phyloP scores from a whole-genome alignment of 2,888 invertebrate genomes.

The Nycteola revayana region DNA sequence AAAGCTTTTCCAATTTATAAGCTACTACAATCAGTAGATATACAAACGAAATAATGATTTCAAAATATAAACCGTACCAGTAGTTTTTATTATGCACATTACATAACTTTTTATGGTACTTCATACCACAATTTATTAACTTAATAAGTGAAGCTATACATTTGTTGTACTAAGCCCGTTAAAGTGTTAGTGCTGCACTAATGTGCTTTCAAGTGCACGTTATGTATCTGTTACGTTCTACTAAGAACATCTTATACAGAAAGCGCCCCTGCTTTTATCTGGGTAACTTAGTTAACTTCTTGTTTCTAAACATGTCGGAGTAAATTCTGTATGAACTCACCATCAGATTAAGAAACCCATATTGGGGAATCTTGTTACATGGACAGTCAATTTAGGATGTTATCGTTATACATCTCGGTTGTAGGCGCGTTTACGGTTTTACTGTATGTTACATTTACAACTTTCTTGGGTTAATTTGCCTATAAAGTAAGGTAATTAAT shows the following conservation, averaged over 20 bases:
- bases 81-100: too few relatives aligned
- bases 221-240: constrained; percentile 11
- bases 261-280: constrained; percentile 16
- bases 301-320: constrained; percentile 17
- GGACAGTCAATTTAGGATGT: constrained; percentile 17
- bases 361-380: constrained; percentile 28
- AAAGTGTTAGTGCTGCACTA: neutral
- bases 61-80: too few relatives aligned
- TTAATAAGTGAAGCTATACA: too few relatives aligned
- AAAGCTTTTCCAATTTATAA: too few relatives aligned
- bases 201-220: constrained; percentile 18
- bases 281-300: constrained; percentile 16
- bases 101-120: constrained; percentile 5
- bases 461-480: too few relatives aligned
- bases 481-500: too few relatives aligned
- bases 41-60: too few relatives aligned
- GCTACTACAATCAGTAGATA: too few relatives aligned
- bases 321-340: constrained; percentile 16
- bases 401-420: constrained; percentile 22
- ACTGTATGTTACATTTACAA: too few relatives aligned
- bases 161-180: neutral
- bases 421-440: constrained; percentile 1
- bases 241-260: constrained; percentile 12
- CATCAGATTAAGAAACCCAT: constrained; percentile 23
- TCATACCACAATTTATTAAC: too few relatives aligned